These are phyloP conservation scores for Horisme vitalbata DNA, from an alignment of 2,888 invertebrate species.

Conservation along the genomic window DNA sequence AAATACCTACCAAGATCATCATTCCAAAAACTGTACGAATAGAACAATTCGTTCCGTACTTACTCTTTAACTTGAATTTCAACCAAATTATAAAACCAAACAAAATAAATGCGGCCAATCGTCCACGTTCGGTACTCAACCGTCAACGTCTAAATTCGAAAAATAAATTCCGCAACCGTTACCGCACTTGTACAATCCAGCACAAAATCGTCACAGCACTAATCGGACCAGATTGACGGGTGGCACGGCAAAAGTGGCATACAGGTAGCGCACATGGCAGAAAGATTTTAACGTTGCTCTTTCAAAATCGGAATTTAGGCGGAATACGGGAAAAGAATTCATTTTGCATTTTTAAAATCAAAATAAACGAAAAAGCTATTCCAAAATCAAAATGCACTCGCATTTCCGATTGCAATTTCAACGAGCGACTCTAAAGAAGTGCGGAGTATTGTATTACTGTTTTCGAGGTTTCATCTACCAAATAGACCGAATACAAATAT, in stretches of 20 bases:
- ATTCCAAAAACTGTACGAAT: no score
- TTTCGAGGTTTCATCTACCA: not conserved
- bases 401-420: no score
- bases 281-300: not conserved
- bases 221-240: conserved; percentile 22
- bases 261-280: conserved; percentile 1
- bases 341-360: no score
- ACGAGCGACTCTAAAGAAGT: no score
- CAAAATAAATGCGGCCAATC: not conserved
- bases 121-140: conserved; percentile 9
- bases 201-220: conserved; percentile 18
- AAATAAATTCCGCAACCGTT: conserved; percentile 9
- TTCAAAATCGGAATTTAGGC: not conserved
- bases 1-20: no score
- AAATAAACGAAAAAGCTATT: no score
- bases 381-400: no score
- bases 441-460: no score
- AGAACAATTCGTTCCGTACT: no score
- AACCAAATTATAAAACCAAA: not conserved
- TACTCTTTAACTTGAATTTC: not conserved
- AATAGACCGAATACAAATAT: conserved; percentile 2
- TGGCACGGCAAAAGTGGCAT: no score
- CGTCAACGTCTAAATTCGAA: conserved; percentile 14
- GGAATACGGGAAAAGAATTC: no score
- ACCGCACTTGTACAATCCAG: conserved; percentile 11